Evolutionary conservation across 1,140 invertebrate genomes (phyloP).

Genomic region (Drosophila lowei): DNA sequence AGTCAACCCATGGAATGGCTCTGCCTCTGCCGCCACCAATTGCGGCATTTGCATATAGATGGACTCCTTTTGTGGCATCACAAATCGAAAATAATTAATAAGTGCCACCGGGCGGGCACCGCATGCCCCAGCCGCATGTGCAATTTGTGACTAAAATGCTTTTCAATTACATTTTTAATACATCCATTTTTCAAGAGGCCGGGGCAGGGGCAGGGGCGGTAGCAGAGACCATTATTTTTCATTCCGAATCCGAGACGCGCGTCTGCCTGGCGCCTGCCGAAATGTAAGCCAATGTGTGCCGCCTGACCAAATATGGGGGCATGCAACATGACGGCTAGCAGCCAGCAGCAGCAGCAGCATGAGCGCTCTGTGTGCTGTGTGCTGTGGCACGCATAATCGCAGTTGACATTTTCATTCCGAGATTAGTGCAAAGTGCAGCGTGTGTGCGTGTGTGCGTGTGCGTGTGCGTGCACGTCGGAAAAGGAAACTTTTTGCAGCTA

Average conservation of each 20-base stretch:
- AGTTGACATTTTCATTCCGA: slow-evolving; percentile 72
- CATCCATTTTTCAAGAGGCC: too few species aligned
- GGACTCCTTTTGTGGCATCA: slow-evolving; percentile 28
- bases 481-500: slow-evolving; percentile 27
- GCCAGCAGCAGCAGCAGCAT: slow-evolving; percentile 1
- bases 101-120: slow-evolving; percentile 29
- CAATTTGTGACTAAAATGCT: slow-evolving; percentile 48
- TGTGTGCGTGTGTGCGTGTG: too few species aligned
- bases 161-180: slow-evolving; percentile 73
- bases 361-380: background rate
- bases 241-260: slow-evolving; percentile 33
- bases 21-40: slow-evolving; percentile 5
- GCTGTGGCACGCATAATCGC: slow-evolving; percentile 54
- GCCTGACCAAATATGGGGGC: slow-evolving; percentile 46
- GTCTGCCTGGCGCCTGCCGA: slow-evolving; percentile 69
- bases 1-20: background rate
- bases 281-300: slow-evolving; percentile 64
- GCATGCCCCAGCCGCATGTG: slow-evolving; percentile 9
- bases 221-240: slow-evolving; percentile 23
- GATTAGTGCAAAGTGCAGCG: slow-evolving; percentile 68
- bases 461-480: slow-evolving; percentile 32
- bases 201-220: too few species aligned
- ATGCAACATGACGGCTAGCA: slow-evolving; percentile 30
- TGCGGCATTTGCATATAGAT: slow-evolving; percentile 67
- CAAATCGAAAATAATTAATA: slow-evolving; percentile 76